Evolutionary conservation across 1,140 invertebrate species (phyloP), one percentile per base, ranked within the genome.

Genomic region (Globodera rostochiensis): DNA sequence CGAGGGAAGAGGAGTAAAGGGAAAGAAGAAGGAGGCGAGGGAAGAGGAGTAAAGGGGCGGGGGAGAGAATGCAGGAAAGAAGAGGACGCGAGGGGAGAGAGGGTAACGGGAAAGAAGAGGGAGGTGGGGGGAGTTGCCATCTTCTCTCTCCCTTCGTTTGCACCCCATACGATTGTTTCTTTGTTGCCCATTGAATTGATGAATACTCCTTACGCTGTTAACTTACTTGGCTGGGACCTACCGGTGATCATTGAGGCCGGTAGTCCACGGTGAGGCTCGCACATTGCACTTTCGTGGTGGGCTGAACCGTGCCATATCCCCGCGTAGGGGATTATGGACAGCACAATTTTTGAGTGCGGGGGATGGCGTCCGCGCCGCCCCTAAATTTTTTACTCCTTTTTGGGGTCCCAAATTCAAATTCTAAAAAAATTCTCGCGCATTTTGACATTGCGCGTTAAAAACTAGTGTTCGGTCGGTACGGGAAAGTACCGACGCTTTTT

Each of bases 271-370:
- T 11, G 57, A 64, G 57, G 57, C 57, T 64, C 19, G 19, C 57
- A 11, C 57, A 64, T 64, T 64, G 57, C 57, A 64, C 57, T 64
- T 64, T 64, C 15, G 57, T 64, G 15, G 57, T 64, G 15, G 57
- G 57, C 57, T 64, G 57, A 64, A 64, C 57, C 57, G 57, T 64
- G 57, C 57, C 57, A 64, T 64, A 64, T 64, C 57, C 57, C 57
- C 57, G 57, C 15, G 57, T 19, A 19, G 57, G 57, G 57, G 57
- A 64, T 64, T 11, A 64, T 64, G 57, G 57, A 64, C 57, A 64
- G 57, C 57, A 64, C 57, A 64, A 64, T 64, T 64, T 64, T 64
- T 64, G 57, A 64, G 57, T 64, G 57, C 15, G 57, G 57, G 57
- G 57, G 57, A 64, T 64, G 57, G 57, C 57, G 57, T 64, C 11